A percentile compares a stretch with the other conserved stretches of the same genome.
These are phyloP conservation scores for Apamea sordens DNA, from an alignment of 2,888 invertebrate genomes.

Conservation along the genomic window DNA sequence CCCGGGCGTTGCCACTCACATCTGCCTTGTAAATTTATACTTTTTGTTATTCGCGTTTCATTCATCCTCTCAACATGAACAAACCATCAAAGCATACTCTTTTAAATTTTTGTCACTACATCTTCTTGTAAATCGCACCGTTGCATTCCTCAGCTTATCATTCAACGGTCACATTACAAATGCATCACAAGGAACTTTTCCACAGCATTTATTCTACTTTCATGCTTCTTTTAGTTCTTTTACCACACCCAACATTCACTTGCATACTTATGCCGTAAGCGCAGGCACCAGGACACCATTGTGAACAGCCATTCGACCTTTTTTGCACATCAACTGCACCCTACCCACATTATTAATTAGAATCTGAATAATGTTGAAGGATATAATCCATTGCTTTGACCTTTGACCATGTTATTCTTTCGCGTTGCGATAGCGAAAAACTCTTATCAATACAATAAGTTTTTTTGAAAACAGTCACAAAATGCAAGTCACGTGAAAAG, in stretches of 20 bases:
- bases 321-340: too few species aligned
- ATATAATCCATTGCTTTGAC: background rate
- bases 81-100: background rate
- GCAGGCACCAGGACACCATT: too few species aligned
- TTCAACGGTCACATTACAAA: too few species aligned
- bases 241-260: background rate
- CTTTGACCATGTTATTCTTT: conserved; percentile 1
- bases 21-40: background rate
- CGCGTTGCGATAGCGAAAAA: background rate
- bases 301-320: too few species aligned
- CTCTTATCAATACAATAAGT: conserved; percentile 12
- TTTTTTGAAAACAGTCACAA: conserved; percentile 5
- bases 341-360: too few species aligned
- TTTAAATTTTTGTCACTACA: background rate
- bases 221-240: background rate
- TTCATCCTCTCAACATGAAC: background rate
- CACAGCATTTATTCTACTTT: background rate
- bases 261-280: too few species aligned
- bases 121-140: too few species aligned
- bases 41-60: background rate
- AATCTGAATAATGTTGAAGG: too few species aligned
- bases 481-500: conserved; percentile 10
- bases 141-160: too few species aligned
- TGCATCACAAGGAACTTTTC: too few species aligned
- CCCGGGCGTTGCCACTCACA: background rate